phyloP scores from a whole-genome alignment of 2,888 invertebrate species.

The Agonopterix arenella region DNA sequence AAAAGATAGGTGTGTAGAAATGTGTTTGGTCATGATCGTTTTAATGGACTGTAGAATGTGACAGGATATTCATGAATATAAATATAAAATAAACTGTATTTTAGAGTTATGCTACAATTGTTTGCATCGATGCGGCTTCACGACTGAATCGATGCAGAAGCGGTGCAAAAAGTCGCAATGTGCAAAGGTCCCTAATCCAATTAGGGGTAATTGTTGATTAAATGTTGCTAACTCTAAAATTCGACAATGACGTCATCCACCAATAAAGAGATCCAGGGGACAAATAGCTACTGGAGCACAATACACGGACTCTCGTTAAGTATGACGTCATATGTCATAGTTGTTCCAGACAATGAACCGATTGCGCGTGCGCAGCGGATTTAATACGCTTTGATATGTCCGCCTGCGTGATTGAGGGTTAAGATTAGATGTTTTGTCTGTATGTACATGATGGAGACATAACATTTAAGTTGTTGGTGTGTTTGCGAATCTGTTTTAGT shows the following conservation, averaged over 20 bases:
- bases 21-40: not conserved
- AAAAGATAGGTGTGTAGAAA: no score
- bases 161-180: no score
- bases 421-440: slow-evolving; percentile 6
- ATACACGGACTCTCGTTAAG: slow-evolving; percentile 1
- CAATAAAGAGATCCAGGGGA: slow-evolving; percentile 5
- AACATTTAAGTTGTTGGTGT: not conserved
- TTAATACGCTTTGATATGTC: slow-evolving; percentile 18
- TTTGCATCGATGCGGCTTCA: no score
- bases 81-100: no score
- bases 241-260: slow-evolving; percentile 2
- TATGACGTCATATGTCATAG: slow-evolving; percentile 6
- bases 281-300: slow-evolving; percentile 4
- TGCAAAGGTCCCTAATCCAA: no score
- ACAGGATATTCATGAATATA: no score
- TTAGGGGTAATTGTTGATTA: no score
- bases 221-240: no score
- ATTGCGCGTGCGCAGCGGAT: slow-evolving; percentile 24
- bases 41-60: no score
- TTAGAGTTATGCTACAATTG: no score
- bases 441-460: slow-evolving; percentile 1
- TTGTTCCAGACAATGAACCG: slow-evolving; percentile 6
- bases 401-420: slow-evolving; percentile 7
- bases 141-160: no score
- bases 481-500: no score